Evolutionary conservation across 2,888 invertebrate species (phyloP).

Genomic region (Xiphydria camelus): DNA sequence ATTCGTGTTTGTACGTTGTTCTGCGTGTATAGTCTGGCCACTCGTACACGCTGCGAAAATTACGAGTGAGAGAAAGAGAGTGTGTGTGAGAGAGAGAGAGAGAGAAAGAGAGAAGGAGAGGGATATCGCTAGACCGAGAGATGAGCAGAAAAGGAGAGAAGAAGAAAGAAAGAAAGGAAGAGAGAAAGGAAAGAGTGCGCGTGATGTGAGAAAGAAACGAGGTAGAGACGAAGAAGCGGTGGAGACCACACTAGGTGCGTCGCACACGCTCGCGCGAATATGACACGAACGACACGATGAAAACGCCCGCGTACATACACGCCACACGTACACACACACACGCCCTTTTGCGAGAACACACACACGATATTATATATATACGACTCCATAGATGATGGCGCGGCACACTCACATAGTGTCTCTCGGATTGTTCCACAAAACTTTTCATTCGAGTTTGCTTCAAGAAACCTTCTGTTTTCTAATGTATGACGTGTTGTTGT

Average conservation of each 20-base stretch:
- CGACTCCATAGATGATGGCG: slow-evolving; percentile 59
- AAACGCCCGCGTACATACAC: slow-evolving; percentile 37
- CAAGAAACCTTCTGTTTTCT: slow-evolving; percentile 60
- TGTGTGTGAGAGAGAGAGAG: slow-evolving; percentile 6
- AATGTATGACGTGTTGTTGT: slow-evolving; percentile 60
- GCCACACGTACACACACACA: slow-evolving; percentile 34
- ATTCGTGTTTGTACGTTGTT: no score
- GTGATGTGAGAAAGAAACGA: slow-evolving; percentile 17
- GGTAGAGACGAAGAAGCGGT: slow-evolving; percentile 18
- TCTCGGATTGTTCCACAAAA: slow-evolving; percentile 59
- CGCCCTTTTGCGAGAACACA: slow-evolving; percentile 42
- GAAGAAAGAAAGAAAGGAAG: slow-evolving; percentile 23
- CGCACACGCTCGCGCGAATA: slow-evolving; percentile 31
- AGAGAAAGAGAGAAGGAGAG: slow-evolving; percentile 29
- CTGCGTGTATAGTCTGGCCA: no score
- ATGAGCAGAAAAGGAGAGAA: background rate
- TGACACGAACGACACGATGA: slow-evolving; percentile 34
- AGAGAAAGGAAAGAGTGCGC: no score
- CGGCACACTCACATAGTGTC: slow-evolving; percentile 59
- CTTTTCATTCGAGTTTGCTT: slow-evolving; percentile 59
- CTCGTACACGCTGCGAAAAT: no score
- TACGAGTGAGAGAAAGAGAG: background rate
- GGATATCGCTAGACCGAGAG: slow-evolving; percentile 21
- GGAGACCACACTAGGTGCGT: slow-evolving; percentile 51
- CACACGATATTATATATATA: slow-evolving; percentile 56